Base-by-base conservation (phyloP, 2,113 vertebrate species). In the Pseudorhombus dupliciocellatus region DNA sequence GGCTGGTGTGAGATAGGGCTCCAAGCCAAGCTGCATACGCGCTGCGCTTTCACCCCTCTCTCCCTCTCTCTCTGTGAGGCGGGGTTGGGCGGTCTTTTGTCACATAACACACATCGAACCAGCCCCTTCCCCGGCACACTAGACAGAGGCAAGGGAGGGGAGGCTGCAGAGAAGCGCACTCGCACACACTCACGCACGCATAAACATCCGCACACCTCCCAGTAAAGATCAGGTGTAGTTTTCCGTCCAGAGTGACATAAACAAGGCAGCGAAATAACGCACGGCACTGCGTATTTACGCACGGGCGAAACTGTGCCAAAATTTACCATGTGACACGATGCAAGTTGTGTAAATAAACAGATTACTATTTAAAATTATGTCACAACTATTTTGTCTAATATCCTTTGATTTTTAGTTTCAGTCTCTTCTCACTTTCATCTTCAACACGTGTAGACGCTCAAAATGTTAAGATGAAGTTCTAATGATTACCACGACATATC, bases 31-130 rank as follows among this genome's bases (percentile, higher is more conserved):
- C 73, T 72, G 53, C 68, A 51, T 71, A 51, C 22, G 63, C 60
- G 31, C 28, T 30, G 51, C 51, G 28, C 53, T 57, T 37, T 72
- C 73, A n/a, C 54, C 69, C n/a, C 69, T 31, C 70, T 66, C 74
- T 52, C 78, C 40, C 85, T 51, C 71, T 44, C 70, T 52, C 78
- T 65, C 67, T 69, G 15, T n/a, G 70, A 82, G 86, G 86, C 81
- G 85, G 87, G 86, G 85, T 80, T 82, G 87, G 92, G 89, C 91
- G 90, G 88, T 90, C 81, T 84, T 91, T 92, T 88, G 87, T 92
- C 87, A 87, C 82, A 85, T 73, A 75, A 80, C 90, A 37, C 34
- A 72, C 84, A 83, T 75, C 74, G 65, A 74, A 65, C 69, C 73
- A 78, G 31, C n/a, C 75, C 75, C 66, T 58, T 66, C 70, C 54